Conservation (phyloP, 2,797 vertebrate genomes). For the Lacerta agilis region DNA sequence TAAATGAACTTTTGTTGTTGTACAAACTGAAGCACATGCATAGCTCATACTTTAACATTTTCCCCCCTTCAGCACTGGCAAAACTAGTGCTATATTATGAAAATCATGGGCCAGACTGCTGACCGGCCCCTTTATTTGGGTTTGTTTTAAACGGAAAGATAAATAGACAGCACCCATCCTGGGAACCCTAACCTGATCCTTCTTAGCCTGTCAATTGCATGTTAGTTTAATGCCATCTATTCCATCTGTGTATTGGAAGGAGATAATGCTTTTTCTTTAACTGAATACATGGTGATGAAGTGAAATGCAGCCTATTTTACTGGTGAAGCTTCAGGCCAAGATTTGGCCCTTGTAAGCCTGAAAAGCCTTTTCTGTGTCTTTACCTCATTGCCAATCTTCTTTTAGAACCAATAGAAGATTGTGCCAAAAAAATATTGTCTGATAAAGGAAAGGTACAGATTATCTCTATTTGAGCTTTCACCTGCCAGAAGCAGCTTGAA, state of each 20-base stretch:
- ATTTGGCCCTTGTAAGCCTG: background rate
- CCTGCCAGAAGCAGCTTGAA: background rate
- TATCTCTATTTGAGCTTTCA: background rate
- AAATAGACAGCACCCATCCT: too few species aligned
- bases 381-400: background rate
- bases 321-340: background rate
- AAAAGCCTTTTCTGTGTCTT: background rate
- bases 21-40: too few species aligned
- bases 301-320: background rate
- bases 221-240: background rate
- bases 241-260: background rate
- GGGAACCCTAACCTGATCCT: too few species aligned
- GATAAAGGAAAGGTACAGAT: background rate
- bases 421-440: background rate
- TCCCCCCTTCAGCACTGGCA: too few species aligned
- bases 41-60: too few species aligned
- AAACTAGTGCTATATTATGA: too few species aligned
- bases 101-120: too few species aligned
- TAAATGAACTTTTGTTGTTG: too few species aligned
- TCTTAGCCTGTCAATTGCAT: background rate
- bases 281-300: background rate
- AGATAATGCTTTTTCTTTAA: background rate
- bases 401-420: background rate
- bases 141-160: too few species aligned
- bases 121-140: too few species aligned